These are phyloP conservation scores for Gymnothorax reevesii DNA, from an alignment of 2,797 vertebrate genomes.

Conservation along the genomic window DNA sequence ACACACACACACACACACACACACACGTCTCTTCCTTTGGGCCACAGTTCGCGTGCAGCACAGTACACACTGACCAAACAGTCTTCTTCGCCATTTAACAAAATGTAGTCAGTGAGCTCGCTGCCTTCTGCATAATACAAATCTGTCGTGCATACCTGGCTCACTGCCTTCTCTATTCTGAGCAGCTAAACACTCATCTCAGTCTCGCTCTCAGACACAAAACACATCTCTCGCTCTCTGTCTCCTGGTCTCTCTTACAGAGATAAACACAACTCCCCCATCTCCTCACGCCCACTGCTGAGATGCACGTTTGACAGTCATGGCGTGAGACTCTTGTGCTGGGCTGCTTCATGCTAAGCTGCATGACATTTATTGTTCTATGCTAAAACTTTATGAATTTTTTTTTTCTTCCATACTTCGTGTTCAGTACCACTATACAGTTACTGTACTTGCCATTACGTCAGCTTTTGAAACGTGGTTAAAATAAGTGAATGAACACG, in stretches of 20 bases:
- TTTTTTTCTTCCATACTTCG: no score
- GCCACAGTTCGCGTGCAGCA: background rate
- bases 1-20: background rate
- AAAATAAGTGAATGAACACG: background rate
- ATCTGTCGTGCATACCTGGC: no score
- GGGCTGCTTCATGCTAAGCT: no score
- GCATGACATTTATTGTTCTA: no score
- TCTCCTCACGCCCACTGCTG: conserved; percentile 38
- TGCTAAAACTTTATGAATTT: no score
- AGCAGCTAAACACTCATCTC: background rate
- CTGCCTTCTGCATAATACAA: conserved; percentile 42
- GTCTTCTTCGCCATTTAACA: background rate
- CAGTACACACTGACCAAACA: background rate
- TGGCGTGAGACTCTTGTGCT: background rate
- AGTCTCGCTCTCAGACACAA: background rate
- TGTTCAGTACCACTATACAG: background rate
- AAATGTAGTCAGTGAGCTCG: background rate
- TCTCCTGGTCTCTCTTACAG: background rate
- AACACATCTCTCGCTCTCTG: background rate
- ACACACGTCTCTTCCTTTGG: background rate
- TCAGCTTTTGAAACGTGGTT: background rate
- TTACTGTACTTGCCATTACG: background rate
- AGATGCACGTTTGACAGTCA: conserved; percentile 21
- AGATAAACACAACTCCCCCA: background rate
- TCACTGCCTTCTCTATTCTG: no score